Base-by-base conservation (phyloP, 2,797 vertebrate species). In the Poeciliopsis gracilis region DNA sequence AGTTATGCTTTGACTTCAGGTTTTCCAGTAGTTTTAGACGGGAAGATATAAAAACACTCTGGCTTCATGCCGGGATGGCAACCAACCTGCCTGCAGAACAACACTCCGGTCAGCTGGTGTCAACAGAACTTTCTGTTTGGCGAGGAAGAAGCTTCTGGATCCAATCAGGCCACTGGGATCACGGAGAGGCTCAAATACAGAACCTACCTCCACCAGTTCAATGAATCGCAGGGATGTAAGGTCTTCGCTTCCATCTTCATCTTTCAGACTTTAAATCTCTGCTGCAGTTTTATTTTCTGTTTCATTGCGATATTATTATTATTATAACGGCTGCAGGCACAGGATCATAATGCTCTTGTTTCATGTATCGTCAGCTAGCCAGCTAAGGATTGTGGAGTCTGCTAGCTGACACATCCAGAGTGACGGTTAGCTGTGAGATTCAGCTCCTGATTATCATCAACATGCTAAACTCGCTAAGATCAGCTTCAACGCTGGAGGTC, bases 11-110 rank as follows among this genome's bases (percentile, higher is more conserved):
- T 2, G 16, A 66, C 47, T 46, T 72, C 2, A 57, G 67, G 15
- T 53, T 77, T 75, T 74, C 67, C 79, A 71, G 38, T 15, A 45
- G n/a, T 70, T 43, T 28, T 51, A 18, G 28, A 28, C 18, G 55
- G 36, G 30, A 30, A 28, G 20, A 49, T 33, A 47, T 30, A 72
- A 63, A 63, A 66, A 25, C 63, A 41, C 2, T 4, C 33, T 12
- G 23, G 36, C 63, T 67, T 12, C 63, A 41, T 4, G 5, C 36
- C 36, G 12, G 12, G 11, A 41, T 41, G 63, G 38, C 63, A 36
- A 33, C 47, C 11, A 51, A 10, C n/a, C 28, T 9, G 46, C 20
- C 7, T 49, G 61, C 33, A 36, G 30, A 38, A 41, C 36, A 67
- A 6, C 23, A 41, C 36, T 51, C 18, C 36, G 23, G 63, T 12